phyloP scores from a whole-genome alignment of 2,113 vertebrate genomes.

The Ictidomys tridecemlineatus region DNA sequence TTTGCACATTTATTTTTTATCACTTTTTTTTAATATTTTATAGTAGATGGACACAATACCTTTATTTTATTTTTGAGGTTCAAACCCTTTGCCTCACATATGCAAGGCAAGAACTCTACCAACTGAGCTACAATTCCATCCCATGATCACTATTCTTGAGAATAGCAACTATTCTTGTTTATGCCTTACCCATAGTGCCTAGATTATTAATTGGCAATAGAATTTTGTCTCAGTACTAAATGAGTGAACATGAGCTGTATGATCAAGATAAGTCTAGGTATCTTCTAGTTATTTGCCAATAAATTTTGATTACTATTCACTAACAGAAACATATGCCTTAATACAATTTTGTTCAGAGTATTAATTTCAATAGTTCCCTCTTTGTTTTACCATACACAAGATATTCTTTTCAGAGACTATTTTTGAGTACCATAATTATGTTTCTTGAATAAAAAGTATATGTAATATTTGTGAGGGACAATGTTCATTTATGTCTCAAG shows the following conservation, averaged over 20 bases:
- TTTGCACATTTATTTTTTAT: conserved; percentile 21
- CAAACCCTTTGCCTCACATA: too few relatives aligned
- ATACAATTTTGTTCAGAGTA: conserved; percentile 4
- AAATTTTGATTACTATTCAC: background rate
- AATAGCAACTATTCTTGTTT: conserved; percentile 12
- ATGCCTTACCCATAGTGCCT: background rate
- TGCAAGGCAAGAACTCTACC: too few relatives aligned
- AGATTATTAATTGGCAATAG: background rate
- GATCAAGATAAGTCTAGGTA: background rate
- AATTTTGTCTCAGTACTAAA: background rate
- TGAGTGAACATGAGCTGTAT: background rate
- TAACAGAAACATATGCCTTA: background rate
- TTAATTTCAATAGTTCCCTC: background rate
- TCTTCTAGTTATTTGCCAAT: background rate
- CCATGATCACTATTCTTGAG: background rate
- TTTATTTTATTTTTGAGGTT: too few relatives aligned
- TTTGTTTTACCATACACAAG: background rate
- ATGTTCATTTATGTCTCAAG: conserved; percentile 5
- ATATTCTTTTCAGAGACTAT: background rate
- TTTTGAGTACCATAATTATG: conserved; percentile 17
- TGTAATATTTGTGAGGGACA: background rate
- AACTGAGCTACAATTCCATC: too few relatives aligned
- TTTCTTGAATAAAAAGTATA: background rate
- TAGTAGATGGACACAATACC: too few relatives aligned
- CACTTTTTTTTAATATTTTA: background rate